Conservation (phyloP, 2,888 invertebrate species). For the Pomacea canaliculata region DNA sequence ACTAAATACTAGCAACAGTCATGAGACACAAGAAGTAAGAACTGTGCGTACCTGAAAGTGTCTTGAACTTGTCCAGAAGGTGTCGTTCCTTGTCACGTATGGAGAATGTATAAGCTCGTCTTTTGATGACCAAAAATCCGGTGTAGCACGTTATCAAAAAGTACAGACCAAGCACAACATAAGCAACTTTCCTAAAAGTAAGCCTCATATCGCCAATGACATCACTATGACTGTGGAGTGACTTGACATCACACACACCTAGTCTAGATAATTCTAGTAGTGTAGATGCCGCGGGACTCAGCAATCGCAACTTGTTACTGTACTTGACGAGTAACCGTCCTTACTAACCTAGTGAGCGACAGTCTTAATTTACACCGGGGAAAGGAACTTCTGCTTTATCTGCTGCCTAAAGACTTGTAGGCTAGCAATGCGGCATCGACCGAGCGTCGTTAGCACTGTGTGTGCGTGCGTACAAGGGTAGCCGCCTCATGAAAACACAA, state of each 20-base stretch:
- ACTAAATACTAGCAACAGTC: no score
- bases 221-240: conserved; percentile 10
- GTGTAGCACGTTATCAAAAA: conserved; percentile 60
- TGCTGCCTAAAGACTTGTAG: not conserved
- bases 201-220: conserved; percentile 37
- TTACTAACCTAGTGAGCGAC: not conserved
- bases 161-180: conserved; percentile 53
- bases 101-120: conserved; percentile 15
- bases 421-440: not conserved
- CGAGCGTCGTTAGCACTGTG: no score
- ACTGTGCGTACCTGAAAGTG: conserved; percentile 36
- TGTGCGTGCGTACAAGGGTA: no score
- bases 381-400: not conserved
- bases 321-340: not conserved
- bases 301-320: not conserved
- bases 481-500: conserved; percentile 26
- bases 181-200: conserved; percentile 47
- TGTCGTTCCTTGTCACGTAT: conserved; percentile 29
- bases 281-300: not conserved
- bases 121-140: conserved; percentile 51
- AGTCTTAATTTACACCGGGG: not conserved
- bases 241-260: no score
- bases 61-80: conserved; percentile 37
- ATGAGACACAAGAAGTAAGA: not conserved
- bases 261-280: no score